These are phyloP conservation scores for Creontiades dilutus DNA, from an alignment of 2,888 invertebrate genomes.

Conservation along the genomic window DNA sequence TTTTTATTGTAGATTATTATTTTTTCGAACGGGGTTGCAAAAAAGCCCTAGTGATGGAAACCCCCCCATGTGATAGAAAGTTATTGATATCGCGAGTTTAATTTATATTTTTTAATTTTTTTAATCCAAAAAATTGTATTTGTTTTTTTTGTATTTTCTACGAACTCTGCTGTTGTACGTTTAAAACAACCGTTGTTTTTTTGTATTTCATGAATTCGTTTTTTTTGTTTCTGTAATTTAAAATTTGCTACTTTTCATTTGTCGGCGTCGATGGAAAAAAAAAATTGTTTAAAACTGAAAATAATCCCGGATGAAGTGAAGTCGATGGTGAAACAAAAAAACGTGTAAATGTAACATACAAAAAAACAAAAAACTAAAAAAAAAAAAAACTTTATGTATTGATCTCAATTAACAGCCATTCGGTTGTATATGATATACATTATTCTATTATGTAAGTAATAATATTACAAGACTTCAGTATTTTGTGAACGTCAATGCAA, in stretches of 20 bases:
- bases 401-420: slow-evolving; percentile 72
- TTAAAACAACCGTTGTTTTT: slow-evolving; percentile 29
- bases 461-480: slow-evolving; percentile 71
- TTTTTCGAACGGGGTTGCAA: slow-evolving; percentile 26
- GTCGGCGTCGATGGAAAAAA: slow-evolving; percentile 2
- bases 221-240: neutral
- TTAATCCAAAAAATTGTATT: slow-evolving; percentile 28
- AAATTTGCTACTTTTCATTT: slow-evolving; percentile 19
- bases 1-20: slow-evolving; percentile 43
- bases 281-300: neutral
- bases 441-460: slow-evolving; percentile 68
- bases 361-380: slow-evolving; percentile 20
- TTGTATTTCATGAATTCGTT: neutral
- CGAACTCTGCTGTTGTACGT: slow-evolving; percentile 64
- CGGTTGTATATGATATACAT: slow-evolving; percentile 70
- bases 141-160: slow-evolving; percentile 58
- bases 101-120: slow-evolving; percentile 1
- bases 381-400: slow-evolving; percentile 60
- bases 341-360: slow-evolving; percentile 9
- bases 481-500: slow-evolving; percentile 66
- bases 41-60: slow-evolving; percentile 56
- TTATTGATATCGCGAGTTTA: neutral
- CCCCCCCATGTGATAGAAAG: slow-evolving; percentile 69
- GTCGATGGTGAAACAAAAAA: slow-evolving; percentile 33
- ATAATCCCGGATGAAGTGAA: slow-evolving; percentile 2